Base-by-base conservation (phyloP, 2,888 invertebrate species). In the Stenodema calcarata region DNA sequence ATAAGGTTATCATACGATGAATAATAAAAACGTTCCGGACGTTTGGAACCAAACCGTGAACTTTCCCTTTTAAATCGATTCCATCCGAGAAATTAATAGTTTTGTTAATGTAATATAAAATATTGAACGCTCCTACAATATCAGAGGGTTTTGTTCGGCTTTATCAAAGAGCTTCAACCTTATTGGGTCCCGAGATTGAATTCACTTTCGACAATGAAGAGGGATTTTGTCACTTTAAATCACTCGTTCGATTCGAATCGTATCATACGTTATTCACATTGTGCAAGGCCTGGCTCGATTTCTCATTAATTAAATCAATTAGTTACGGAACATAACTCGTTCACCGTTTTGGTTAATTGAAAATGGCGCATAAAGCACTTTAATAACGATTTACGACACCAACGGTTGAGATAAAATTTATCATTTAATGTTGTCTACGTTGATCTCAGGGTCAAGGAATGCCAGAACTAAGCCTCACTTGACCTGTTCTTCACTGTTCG, bases 1-100 rank as follows among this genome's bases (percentile, higher is more conserved):
- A 76, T 76, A 76, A 76, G 41, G 35, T 76, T 76, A 76, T 76
- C 75, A 76, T 76, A 76, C 75, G 75, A 76, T 76, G 75, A 76
- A 76, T 76, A 76, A 41, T 35, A 76, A 75, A 75, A 75, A 75
- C 75, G 12, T 28, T 76, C 18, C 75, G 30, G 18, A 4, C 18
- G 27, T 18, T 23, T 27, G 41, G 28, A 16, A 23, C 41, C 9
- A 41, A n/a, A n/a, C n/a, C n/a, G n/a, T n/a, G n/a, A n/a, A n/a
- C n/a, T n/a, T n/a, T n/a, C n/a, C n/a, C n/a, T n/a, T n/a, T n/a
- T n/a, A n/a, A n/a, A n/a, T n/a, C n/a, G n/a, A n/a, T n/a, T n/a
- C n/a, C n/a, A 76, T 2, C 16, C 28, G 14, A 16, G 0, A n/a
- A n/a, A n/a, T n/a, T 76, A 41, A 76, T 16, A 76, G 41, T 6